Conservation (phyloP, 2,888 invertebrate genomes). For the Troides helena region DNA sequence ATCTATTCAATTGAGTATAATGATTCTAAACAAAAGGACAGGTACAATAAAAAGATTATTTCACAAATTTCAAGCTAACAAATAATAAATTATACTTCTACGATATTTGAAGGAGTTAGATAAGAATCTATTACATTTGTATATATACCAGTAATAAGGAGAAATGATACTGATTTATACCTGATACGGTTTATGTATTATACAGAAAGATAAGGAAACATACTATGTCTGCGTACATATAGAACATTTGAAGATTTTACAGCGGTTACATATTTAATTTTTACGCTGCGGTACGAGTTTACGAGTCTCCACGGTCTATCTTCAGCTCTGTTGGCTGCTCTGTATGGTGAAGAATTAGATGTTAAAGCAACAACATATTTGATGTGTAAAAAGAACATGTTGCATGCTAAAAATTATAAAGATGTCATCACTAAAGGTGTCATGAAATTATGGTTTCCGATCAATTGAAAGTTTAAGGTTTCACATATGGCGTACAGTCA, state of each 20-base stretch:
- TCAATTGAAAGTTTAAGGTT: not conserved
- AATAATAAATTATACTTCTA: too few relatives aligned
- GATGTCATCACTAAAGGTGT: not conserved
- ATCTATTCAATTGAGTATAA: not conserved
- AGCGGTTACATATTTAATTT: constrained; percentile 1
- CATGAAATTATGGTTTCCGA: not conserved
- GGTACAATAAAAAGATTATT: too few relatives aligned
- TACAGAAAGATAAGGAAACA: not conserved
- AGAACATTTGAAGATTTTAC: constrained; percentile 2
- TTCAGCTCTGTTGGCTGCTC: constrained; percentile 20
- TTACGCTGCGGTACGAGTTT: constrained; percentile 19
- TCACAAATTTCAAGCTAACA: too few relatives aligned
- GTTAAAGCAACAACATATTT: constrained; percentile 23
- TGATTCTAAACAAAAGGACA: not conserved
- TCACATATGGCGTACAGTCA: not conserved
- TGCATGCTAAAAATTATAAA: not conserved
- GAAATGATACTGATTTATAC: not conserved
- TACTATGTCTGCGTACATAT: not conserved
- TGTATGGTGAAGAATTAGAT: constrained; percentile 27
- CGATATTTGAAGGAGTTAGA: too few relatives aligned
- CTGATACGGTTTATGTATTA: not conserved
- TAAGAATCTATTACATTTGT: too few relatives aligned
- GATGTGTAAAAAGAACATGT: constrained; percentile 9
- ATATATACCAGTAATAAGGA: too few relatives aligned
- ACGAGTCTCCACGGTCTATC: constrained; percentile 27